Conservation (phyloP, 2,797 vertebrate species). For the Xyrichtys novacula region DNA sequence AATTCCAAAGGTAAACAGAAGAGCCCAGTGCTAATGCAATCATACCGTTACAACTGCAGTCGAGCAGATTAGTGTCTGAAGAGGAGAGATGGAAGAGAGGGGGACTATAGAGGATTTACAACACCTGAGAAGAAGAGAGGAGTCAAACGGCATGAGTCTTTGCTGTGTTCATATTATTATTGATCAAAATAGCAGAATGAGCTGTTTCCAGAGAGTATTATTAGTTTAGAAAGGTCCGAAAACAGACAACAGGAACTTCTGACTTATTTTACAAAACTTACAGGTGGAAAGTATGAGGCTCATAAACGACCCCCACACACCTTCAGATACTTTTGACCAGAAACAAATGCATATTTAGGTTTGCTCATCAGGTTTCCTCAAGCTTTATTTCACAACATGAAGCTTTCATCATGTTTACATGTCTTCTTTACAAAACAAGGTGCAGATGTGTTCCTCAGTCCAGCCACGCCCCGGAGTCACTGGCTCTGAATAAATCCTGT, state of each 20-base stretch:
- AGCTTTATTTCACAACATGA: too few relatives aligned
- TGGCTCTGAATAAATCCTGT: not conserved
- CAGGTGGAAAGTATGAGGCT: not conserved
- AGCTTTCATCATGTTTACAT: too few relatives aligned
- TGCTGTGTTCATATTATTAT: not conserved
- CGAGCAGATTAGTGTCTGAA: constrained; percentile 84
- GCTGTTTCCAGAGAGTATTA: not conserved
- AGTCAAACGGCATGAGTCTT: not conserved
- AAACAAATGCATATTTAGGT: not conserved
- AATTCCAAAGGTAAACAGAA: constrained; percentile 82
- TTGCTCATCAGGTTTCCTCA: too few relatives aligned
- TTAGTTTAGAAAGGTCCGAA: not conserved
- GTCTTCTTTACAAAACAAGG: too few relatives aligned
- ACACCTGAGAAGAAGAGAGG: not conserved
- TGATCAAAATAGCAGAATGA: not conserved
- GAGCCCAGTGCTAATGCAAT: constrained; percentile 84
- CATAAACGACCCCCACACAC: not conserved
- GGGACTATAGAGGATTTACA: not conserved
- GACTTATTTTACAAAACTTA: not conserved
- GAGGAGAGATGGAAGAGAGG: constrained; percentile 37
- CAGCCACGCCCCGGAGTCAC: too few relatives aligned
- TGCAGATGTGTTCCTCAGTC: too few relatives aligned
- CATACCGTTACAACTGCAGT: constrained; percentile 83
- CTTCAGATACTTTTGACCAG: not conserved
- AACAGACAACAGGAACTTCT: not conserved